Evolutionary conservation across 2,797 vertebrate species (phyloP), one percentile per base, ranked within the genome.

Genomic region (Eulemur rubriventer): DNA sequence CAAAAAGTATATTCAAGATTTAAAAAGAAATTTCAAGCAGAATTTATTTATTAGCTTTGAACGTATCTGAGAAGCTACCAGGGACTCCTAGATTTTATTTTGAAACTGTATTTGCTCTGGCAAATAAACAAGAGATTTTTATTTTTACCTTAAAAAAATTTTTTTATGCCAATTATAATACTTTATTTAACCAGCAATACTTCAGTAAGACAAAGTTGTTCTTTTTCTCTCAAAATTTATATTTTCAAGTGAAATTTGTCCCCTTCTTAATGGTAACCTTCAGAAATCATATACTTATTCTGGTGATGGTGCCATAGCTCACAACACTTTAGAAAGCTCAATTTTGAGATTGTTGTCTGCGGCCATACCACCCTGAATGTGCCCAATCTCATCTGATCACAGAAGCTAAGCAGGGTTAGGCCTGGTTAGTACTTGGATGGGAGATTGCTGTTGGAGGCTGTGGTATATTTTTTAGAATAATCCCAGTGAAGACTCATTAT

Each of bases 1-100:
- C 24, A 8, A 94, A 96, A 94, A 65, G n/a, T 57, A 52, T 75
- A 76, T 63, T 92, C 30, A 86, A 61, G 52, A 89, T 95, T 52
- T 67, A 61, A 83, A 94, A 65, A 67, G 84, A 93, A 65, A 85
- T 63, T 85, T 43, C 50, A 86, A 81, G 33, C 28, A 90, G 80
- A 81, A 82, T 81, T 85, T 85, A 78, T 52, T n/a, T 67, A 35
- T 16, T 86, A 69, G 35, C 9, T 94, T 81, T 96, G 48, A 89
- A 70, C 46, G 16, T 91, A 70, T 46, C 13, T 79, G 55, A 82
- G 35, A 67, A 90, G 63, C 3, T 67, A 33, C 52, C 26, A 73
- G 75, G 59, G 63, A 72, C 41, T 72, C 75, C 38, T 48, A 87
- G 41, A 72, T n/a, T 83, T 91, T 43, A 78, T 91, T 88, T 24